phyloP scores from a whole-genome alignment of 2,113 vertebrate genomes.

The Neomonachus schauinslandi region DNA sequence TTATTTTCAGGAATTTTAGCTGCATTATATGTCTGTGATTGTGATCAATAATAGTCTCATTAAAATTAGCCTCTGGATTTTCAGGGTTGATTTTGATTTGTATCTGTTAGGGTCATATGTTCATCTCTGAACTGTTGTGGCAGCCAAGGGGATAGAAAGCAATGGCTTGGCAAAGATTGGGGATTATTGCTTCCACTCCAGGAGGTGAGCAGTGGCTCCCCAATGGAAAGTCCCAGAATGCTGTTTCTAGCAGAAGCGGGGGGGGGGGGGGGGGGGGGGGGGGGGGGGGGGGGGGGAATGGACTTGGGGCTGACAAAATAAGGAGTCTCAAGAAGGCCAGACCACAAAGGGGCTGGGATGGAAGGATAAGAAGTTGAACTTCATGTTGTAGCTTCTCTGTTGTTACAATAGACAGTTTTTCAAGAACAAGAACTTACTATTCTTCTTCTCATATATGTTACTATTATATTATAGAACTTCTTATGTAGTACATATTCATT shows the following conservation, averaged over 20 bases:
- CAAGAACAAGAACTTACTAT: background rate
- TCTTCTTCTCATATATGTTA: background rate
- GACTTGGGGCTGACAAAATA: background rate
- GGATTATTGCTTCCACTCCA: background rate
- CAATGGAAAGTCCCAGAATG: background rate
- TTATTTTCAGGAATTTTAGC: background rate
- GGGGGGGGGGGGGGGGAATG: background rate
- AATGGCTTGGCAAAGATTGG: background rate
- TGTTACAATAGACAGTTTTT: background rate
- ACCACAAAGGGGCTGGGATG: background rate
- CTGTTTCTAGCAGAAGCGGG: background rate
- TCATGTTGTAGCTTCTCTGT: background rate
- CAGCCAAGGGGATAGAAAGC: background rate
- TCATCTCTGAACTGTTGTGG: background rate
- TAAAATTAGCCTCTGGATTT: background rate
- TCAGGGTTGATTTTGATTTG: conserved; percentile 25
- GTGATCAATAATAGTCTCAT: background rate
- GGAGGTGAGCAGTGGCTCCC: background rate
- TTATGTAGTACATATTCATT: background rate
- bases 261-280: too few relatives aligned
- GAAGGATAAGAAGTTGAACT: background rate
- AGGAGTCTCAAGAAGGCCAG: background rate
- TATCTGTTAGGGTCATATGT: background rate
- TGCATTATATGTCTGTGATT: background rate
- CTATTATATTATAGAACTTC: background rate